Conservation (phyloP, 2,113 vertebrate species). For the Brachyhypopomus occidentalis region DNA sequence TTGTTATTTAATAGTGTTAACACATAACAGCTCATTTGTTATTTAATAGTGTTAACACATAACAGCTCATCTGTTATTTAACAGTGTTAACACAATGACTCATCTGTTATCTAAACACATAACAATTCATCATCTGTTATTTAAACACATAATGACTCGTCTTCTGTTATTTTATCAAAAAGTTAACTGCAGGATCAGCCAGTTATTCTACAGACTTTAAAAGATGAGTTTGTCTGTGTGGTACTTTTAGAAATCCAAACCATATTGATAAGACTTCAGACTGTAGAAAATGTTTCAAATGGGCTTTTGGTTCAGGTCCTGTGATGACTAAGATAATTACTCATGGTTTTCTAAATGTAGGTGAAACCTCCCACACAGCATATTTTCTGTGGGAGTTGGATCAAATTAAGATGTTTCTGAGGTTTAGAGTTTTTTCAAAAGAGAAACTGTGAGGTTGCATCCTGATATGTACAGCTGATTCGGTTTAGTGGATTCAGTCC, state of each 20-base stretch:
- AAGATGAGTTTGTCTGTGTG: neutral
- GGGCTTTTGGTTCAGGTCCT: neutral
- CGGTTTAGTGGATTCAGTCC: neutral
- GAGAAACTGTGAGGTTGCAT: neutral
- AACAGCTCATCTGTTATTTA: too few relatives aligned
- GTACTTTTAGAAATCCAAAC: neutral
- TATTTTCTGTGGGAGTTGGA: conserved; percentile 46
- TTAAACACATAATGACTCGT: too few relatives aligned
- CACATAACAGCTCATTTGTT: too few relatives aligned
- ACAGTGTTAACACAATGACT: too few relatives aligned
- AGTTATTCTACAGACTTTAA: neutral
- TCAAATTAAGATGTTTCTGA: neutral
- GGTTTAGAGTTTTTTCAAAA: too few relatives aligned
- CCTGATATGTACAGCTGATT: neutral
- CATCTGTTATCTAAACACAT: too few relatives aligned
- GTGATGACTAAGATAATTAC: conserved; percentile 32
- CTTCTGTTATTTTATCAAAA: too few relatives aligned
- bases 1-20: too few relatives aligned
- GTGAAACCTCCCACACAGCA: conserved; percentile 7
- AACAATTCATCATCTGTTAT: too few relatives aligned
- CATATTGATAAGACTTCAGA: neutral
- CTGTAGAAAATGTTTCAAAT: neutral
- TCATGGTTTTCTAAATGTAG: conserved; percentile 35
- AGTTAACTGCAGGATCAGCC: too few relatives aligned
- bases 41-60: too few relatives aligned